These are phyloP conservation scores for Drosophila ogumai DNA, from an alignment of 1,140 invertebrate genomes.

Conservation along the genomic window DNA sequence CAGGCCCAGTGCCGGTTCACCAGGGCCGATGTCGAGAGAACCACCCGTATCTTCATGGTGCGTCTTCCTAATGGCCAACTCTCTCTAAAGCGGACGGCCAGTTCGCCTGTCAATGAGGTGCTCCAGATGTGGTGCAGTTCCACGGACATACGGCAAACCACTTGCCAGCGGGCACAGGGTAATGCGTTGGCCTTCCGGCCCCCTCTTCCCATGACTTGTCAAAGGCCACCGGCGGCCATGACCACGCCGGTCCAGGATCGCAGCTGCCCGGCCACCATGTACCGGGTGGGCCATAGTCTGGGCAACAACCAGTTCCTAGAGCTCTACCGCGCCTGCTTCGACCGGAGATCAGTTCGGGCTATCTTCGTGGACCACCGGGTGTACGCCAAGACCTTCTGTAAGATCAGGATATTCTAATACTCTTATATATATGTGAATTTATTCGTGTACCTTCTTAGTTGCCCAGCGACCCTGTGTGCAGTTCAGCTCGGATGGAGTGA, in stretches of 20 bases:
- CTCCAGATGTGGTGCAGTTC: constrained; percentile 42
- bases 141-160: constrained; percentile 1
- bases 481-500: constrained; percentile 38
- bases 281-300: constrained; percentile 28
- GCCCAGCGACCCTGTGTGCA: constrained; percentile 28
- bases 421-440: too few relatives aligned
- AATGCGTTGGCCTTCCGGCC: neutral
- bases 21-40: constrained; percentile 23
- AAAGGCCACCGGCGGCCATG: neutral
- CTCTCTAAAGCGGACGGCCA: constrained; percentile 19
- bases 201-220: constrained; percentile 26
- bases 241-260: constrained; percentile 11
- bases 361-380: constrained; percentile 30
- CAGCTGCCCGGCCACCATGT: constrained; percentile 35
- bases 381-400: constrained; percentile 41
- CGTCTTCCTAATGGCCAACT: constrained; percentile 11
- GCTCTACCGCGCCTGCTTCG: constrained; percentile 46
- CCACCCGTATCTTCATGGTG: constrained; percentile 28
- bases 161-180: neutral
- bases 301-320: constrained; percentile 30
- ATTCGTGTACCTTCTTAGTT: neutral
- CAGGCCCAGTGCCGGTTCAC: constrained; percentile 38
- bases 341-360: constrained; percentile 8
- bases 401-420: neutral
- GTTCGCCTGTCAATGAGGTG: constrained; percentile 6